phyloP scores from a whole-genome alignment of 92 coral and sea anemone genomes.

The Nematostella vectensis region DNA sequence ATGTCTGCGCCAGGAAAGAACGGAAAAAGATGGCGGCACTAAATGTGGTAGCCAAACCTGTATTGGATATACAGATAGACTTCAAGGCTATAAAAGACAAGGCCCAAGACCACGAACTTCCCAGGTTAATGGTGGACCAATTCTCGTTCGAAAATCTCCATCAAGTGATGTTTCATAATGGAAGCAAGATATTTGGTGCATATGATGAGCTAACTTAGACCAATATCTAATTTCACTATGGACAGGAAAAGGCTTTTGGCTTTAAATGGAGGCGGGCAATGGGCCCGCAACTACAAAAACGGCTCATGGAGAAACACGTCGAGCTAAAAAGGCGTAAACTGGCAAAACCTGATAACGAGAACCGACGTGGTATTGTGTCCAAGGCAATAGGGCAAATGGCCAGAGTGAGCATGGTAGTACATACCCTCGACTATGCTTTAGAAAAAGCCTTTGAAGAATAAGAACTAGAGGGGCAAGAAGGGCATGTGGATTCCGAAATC shows the following conservation, averaged over 20 bases:
- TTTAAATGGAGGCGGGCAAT: slow-evolving; percentile 35
- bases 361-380: slow-evolving; percentile 26
- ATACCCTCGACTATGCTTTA: slow-evolving; percentile 24
- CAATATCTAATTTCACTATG: slow-evolving; percentile 37
- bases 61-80: slow-evolving; percentile 19
- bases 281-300: slow-evolving; percentile 38
- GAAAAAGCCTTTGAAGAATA: slow-evolving; percentile 10
- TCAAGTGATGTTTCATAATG: slow-evolving; percentile 27
- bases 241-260: slow-evolving; percentile 43
- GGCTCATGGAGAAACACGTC: slow-evolving; percentile 35
- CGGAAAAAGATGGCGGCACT: slow-evolving; percentile 30
- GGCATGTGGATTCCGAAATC: not conserved
- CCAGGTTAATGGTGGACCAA: slow-evolving; percentile 27
- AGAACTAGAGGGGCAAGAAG: slow-evolving; percentile 2
- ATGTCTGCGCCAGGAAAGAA: slow-evolving; percentile 33
- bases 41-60: slow-evolving; percentile 29
- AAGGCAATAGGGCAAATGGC: slow-evolving; percentile 40
- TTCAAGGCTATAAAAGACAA: slow-evolving; percentile 8
- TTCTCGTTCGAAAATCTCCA: slow-evolving; percentile 38
- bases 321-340: slow-evolving; percentile 31
- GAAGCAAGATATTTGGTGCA: slow-evolving; percentile 20
- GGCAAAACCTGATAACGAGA: slow-evolving; percentile 17
- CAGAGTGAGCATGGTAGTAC: slow-evolving; percentile 31
- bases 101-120: slow-evolving; percentile 27
- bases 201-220: slow-evolving; percentile 41